A percentile compares a stretch with the other conserved stretches of the same genome.
Evolutionary conservation across 2,888 invertebrate genomes (phyloP).

Genomic region (Lydus trimaculatus): DNA sequence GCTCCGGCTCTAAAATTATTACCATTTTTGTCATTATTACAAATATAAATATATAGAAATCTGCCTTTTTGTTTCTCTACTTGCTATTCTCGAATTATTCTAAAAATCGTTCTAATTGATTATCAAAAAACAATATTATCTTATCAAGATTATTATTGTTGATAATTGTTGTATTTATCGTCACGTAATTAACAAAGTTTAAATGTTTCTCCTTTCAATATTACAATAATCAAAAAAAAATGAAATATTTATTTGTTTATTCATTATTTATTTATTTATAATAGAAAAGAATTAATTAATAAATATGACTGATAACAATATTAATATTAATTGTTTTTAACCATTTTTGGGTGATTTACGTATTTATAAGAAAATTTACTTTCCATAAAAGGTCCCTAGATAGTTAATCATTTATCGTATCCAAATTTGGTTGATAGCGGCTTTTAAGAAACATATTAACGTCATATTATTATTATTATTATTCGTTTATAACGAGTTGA

Average conservation of each 20-base stretch:
- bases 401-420: neutral
- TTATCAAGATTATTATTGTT: neutral
- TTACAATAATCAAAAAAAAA: neutral
- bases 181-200: neutral
- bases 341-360: neutral
- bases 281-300: neutral
- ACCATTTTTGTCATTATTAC: too few relatives aligned
- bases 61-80: too few relatives aligned
- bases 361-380: neutral
- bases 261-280: neutral
- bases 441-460: neutral
- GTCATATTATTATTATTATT: neutral
- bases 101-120: neutral
- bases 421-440: slow-evolving; percentile 2
- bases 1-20: too few relatives aligned
- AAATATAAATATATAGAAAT: too few relatives aligned
- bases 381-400: too few relatives aligned
- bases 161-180: neutral
- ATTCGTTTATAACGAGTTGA: neutral
- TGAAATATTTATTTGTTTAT: neutral
- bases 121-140: neutral
- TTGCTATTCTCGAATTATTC: too few relatives aligned
- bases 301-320: neutral
- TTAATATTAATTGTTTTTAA: too few relatives aligned
- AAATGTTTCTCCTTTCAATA: neutral